phyloP scores from a whole-genome alignment of 2,888 invertebrate genomes.

The Thysanoteuthis rhombus region DNA sequence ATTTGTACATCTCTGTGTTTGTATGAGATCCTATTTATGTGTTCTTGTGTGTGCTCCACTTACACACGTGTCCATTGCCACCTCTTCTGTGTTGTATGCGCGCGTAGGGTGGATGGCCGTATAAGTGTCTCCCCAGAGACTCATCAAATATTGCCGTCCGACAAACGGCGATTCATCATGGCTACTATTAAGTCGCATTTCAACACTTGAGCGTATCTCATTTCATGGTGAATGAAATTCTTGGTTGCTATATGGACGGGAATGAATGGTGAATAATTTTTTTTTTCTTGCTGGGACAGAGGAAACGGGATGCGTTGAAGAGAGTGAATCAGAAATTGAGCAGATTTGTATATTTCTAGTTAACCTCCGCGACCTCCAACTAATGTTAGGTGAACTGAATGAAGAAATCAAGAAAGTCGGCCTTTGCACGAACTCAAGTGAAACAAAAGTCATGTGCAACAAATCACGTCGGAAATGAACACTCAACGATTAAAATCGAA shows the following conservation, averaged over 20 bases:
- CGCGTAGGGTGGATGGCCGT: not conserved
- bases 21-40: not conserved
- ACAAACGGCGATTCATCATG: not conserved
- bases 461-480: too few relatives aligned
- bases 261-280: not conserved
- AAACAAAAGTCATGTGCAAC: too few relatives aligned
- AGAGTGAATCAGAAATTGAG: not conserved
- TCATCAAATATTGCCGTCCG: not conserved
- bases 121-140: not conserved
- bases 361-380: too few relatives aligned
- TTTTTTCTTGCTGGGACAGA: too few relatives aligned
- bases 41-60: not conserved
- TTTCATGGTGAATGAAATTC: not conserved
- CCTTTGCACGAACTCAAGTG: too few relatives aligned
- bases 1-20: not conserved
- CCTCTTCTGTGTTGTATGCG: not conserved
- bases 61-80: not conserved
- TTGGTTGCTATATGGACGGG: not conserved
- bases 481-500: too few relatives aligned
- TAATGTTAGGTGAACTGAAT: too few relatives aligned
- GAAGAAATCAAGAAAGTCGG: too few relatives aligned
- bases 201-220: slow-evolving; percentile 12
- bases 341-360: not conserved
- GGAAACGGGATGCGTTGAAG: not conserved
- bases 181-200: not conserved